Evolutionary conservation across 2,113 vertebrate species (phyloP), one percentile per base, ranked within the genome.

Genomic region (Syrmaticus mikado): DNA sequence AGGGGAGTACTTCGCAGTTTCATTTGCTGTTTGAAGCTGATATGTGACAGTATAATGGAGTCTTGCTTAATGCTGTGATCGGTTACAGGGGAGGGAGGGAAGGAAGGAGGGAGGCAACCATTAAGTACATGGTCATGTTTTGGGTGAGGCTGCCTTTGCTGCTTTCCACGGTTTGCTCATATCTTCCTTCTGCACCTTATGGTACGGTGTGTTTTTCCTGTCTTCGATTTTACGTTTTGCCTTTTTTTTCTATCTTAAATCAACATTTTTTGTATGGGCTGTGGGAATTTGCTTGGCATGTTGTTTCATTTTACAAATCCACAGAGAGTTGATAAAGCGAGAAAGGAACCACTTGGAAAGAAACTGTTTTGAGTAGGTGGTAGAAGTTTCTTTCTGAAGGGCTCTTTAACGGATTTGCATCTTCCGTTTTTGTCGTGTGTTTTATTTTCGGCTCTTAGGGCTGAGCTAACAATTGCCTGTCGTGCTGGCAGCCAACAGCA

Each of bases 111-210:
- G 75, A 92, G 93, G 82, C 65, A 90, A 66, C 82, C 82, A 92
- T 86, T 85, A 90, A 85, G 65, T 87, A 71, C 71, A 67, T 95
- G 85, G 80, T 84, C 53, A 3, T 86, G 36, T 45, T 95, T 79
- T 61, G 87, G 52, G 76, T 88, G 73, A 93, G 67, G 58, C 72
- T 55, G 34, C 76, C 65, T 93, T 86, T 58, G 72, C 46, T 41
- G 46, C 61, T 81, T 78, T 45, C 13, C 3, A 13, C 68, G 11
- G 6, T 83, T 83, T n/a, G 27, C 24, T 30, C 1, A 0, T 65
- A 19, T 75, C 65, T 78, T 82, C 53, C 18, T 71, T 57, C 11
- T 57, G 11, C 30, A 27, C 82, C 25, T 77, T 70, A 61, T 0
- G 0, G 18, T 68, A 32, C 0, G 0, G 16, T 85, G 28, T 66